These are phyloP conservation scores for Phymanthus crucifer DNA, from an alignment of 92 coral and sea anemone genomes.

Conservation along the genomic window DNA sequence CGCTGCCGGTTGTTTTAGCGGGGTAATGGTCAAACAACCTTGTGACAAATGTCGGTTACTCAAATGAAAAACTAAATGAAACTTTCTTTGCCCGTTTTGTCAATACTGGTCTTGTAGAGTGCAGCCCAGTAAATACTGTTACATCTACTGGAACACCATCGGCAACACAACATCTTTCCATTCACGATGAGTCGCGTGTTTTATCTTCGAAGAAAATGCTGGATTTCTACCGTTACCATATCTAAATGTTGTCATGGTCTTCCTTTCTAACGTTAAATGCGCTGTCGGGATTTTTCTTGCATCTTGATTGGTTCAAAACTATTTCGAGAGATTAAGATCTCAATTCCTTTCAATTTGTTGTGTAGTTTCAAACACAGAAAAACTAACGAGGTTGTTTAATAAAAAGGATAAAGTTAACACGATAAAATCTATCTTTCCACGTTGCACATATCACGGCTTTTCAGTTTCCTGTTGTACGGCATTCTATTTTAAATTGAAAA, in stretches of 20 bases:
- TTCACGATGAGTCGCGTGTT: too few relatives aligned
- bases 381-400: background rate
- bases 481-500: background rate
- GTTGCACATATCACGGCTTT: background rate
- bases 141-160: too few relatives aligned
- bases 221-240: background rate
- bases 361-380: background rate
- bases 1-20: background rate
- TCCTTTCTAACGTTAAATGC: background rate
- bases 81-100: conserved; percentile 6
- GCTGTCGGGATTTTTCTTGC: background rate
- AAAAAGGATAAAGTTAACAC: background rate
- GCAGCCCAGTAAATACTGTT: background rate
- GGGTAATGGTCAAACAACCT: background rate
- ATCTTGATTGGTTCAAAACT: background rate
- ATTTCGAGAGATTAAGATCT: background rate
- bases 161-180: too few relatives aligned
- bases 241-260: background rate
- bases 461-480: background rate
- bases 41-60: background rate
- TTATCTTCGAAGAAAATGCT: background rate
- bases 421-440: background rate
- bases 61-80: background rate
- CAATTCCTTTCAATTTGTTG: background rate
- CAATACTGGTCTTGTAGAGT: background rate